Percentiles rank a stretch among this genome's conserved stretches.
phyloP scores from a whole-genome alignment of 2,797 vertebrate species.

The Semotilus atromaculatus region DNA sequence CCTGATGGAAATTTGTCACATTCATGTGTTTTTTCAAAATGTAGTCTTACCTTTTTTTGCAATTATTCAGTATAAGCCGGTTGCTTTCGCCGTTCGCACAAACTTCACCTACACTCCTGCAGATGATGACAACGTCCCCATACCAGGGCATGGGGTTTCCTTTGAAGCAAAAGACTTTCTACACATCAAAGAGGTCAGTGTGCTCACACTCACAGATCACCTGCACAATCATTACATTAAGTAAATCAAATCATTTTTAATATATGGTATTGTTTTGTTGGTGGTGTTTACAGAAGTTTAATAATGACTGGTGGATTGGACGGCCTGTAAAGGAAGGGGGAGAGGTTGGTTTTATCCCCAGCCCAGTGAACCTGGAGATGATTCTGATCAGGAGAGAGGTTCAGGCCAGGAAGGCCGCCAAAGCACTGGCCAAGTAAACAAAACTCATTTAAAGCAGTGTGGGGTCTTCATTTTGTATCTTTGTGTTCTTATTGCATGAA shows the following conservation, averaged over 20 bases:
- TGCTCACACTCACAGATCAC: neutral
- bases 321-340: slow-evolving; percentile 95
- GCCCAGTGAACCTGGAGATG: slow-evolving; percentile 97
- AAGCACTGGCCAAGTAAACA: slow-evolving; percentile 82
- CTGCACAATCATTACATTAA: neutral
- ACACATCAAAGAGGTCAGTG: slow-evolving; percentile 96
- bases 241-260: neutral
- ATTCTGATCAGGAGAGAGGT: slow-evolving; percentile 97
- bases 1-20: neutral
- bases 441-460: neutral
- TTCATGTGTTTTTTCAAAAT: neutral
- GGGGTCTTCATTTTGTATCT: neutral
- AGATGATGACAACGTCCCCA: slow-evolving; percentile 94
- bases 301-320: slow-evolving; percentile 99
- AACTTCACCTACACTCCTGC: slow-evolving; percentile 96
- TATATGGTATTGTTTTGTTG: neutral
- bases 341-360: slow-evolving; percentile 97
- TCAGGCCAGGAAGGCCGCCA: slow-evolving; percentile 95
- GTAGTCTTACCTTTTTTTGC: neutral
- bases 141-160: slow-evolving; percentile 93
- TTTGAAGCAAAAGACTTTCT: slow-evolving; percentile 98
- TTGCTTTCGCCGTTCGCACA: slow-evolving; percentile 97
- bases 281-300: slow-evolving; percentile 87
- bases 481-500: neutral
- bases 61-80: slow-evolving; percentile 77